These are phyloP conservation scores for Brachyistius frenatus DNA, from an alignment of 2,113 vertebrate genomes.

Conservation along the genomic window DNA sequence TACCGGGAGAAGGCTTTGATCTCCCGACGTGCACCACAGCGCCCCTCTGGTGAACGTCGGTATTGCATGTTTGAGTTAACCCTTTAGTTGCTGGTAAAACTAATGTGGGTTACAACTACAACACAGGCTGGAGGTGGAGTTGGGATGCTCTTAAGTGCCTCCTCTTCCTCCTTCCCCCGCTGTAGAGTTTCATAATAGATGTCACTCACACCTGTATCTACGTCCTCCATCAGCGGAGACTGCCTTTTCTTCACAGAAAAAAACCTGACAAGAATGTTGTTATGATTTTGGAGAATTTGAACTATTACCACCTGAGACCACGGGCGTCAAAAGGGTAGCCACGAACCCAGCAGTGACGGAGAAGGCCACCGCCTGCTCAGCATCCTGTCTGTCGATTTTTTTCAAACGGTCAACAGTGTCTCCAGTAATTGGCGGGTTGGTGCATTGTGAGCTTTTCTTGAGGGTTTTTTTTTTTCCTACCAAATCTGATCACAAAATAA, in stretches of 20 bases:
- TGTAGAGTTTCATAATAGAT: constrained; percentile 14
- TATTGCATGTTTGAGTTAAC: too few relatives aligned
- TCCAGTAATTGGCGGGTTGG: not conserved
- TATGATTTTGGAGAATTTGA: constrained; percentile 66
- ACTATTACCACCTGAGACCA: constrained; percentile 34
- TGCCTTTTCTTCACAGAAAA: constrained; percentile 16
- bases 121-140: not conserved
- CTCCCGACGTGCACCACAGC: too few relatives aligned
- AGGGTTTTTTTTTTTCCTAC: too few relatives aligned
- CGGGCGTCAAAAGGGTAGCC: constrained; percentile 23
- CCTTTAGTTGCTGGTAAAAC: too few relatives aligned
- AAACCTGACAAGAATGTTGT: constrained; percentile 59
- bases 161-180: constrained; percentile 4
- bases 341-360: not conserved
- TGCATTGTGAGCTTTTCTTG: too few relatives aligned
- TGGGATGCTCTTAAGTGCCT: not conserved
- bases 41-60: too few relatives aligned
- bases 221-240: constrained; percentile 36
- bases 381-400: constrained; percentile 9
- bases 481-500: too few relatives aligned
- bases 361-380: not conserved
- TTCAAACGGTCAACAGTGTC: not conserved
- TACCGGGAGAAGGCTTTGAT: too few relatives aligned
- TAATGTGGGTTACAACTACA: too few relatives aligned
- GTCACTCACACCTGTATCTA: constrained; percentile 48